A percentile compares a stretch with the other conserved stretches of the same genome.
phyloP scores from a whole-genome alignment of 2,888 invertebrate species.

The Ectemnius lituratus region DNA sequence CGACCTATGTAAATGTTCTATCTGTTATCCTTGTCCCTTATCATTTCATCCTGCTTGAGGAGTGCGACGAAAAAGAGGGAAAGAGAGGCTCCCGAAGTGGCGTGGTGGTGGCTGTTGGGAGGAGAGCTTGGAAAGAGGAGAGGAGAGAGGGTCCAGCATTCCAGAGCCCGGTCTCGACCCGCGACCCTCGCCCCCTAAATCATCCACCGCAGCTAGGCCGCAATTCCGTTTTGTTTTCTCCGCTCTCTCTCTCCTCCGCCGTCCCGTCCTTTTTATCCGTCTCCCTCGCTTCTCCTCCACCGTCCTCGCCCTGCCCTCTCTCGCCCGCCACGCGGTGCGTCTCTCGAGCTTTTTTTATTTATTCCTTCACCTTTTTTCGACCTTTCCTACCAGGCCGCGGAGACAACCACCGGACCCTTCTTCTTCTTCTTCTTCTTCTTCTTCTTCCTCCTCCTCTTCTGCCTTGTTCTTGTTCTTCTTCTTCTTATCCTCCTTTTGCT shows the following conservation, averaged over 20 bases:
- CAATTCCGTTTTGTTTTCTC: slow-evolving; percentile 76
- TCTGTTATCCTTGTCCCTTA: slow-evolving; percentile 75
- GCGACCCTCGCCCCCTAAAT: slow-evolving; percentile 78
- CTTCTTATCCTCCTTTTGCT: slow-evolving; percentile 31
- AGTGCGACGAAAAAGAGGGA: slow-evolving; percentile 45
- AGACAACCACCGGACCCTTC: slow-evolving; percentile 61
- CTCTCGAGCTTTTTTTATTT: slow-evolving; percentile 34
- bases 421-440: slow-evolving; percentile 42
- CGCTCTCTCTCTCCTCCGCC: slow-evolving; percentile 47
- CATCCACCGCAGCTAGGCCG: slow-evolving; percentile 76
- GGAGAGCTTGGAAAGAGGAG: slow-evolving; percentile 26
- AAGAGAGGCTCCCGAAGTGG: slow-evolving; percentile 22
- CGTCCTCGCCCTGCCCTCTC: slow-evolving; percentile 35
- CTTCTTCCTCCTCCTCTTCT: slow-evolving; percentile 8
- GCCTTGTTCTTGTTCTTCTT: slow-evolving; percentile 18
- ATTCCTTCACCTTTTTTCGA: slow-evolving; percentile 49
- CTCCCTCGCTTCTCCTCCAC: slow-evolving; percentile 39
- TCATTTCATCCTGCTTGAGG: slow-evolving; percentile 69
- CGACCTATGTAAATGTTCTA: slow-evolving; percentile 75
- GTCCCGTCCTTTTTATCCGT: slow-evolving; percentile 41
- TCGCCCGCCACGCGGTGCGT: not conserved
- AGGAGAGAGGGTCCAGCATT: slow-evolving; percentile 66
- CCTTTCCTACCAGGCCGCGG: slow-evolving; percentile 61
- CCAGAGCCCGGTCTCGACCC: slow-evolving; percentile 76
- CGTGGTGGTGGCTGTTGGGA: slow-evolving; percentile 18